A percentile compares a stretch with the other conserved stretches of the same genome.
Conservation (phyloP, 2,113 vertebrate species). For the Sminthopsis crassicaudata region DNA sequence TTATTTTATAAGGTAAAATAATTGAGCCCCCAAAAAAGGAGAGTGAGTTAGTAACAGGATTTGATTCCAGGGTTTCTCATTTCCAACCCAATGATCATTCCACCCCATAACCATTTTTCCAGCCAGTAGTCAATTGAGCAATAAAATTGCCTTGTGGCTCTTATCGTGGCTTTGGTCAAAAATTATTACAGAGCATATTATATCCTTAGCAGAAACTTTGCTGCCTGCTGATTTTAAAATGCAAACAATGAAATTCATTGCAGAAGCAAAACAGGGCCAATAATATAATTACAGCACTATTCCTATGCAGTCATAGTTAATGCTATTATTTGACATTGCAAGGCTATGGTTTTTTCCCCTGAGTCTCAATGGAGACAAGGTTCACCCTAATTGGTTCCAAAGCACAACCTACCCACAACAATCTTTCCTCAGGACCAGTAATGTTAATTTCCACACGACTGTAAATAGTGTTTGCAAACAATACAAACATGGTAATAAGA, state of each 20-base stretch:
- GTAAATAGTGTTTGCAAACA: conserved; percentile 96
- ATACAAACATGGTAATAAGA: conserved; percentile 97
- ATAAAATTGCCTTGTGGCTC: conserved; percentile 61
- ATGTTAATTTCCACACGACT: conserved; percentile 93
- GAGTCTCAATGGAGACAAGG: conserved; percentile 89
- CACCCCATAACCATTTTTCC: background rate
- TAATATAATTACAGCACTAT: conserved; percentile 84
- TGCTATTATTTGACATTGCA: conserved; percentile 90
- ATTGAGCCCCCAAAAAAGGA: background rate
- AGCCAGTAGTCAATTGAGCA: conserved; percentile 26
- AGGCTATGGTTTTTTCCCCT: conserved; percentile 87
- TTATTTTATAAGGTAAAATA: background rate
- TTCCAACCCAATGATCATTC: background rate
- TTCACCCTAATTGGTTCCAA: conserved; percentile 99
- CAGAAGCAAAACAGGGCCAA: conserved; percentile 85
- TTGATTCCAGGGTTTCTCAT: background rate
- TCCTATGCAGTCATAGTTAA: conserved; percentile 86
- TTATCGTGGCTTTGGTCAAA: conserved; percentile 60
- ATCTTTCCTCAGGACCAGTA: conserved; percentile 87
- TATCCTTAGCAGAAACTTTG: conserved; percentile 76
- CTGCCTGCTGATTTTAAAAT: conserved; percentile 83
- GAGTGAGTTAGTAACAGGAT: background rate
- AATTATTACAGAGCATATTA: conserved; percentile 73
- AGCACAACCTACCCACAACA: conserved; percentile 93
- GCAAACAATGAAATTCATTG: conserved; percentile 82